These are phyloP conservation scores for Eciton burchellii DNA, from an alignment of 1,140 invertebrate species.

Conservation along the genomic window DNA sequence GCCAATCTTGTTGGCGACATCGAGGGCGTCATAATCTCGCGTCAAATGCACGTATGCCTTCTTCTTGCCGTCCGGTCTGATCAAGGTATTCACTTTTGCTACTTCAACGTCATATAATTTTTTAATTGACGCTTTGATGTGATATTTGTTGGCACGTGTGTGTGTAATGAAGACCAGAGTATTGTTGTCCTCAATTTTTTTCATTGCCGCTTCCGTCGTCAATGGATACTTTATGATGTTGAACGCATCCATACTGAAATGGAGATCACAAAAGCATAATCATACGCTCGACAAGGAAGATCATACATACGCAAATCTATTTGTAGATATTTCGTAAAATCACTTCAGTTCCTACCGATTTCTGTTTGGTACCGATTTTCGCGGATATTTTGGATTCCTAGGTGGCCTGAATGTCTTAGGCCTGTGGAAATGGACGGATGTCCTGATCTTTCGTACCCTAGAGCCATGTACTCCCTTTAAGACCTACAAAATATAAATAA, in stretches of 20 bases:
- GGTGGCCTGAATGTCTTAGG: slow-evolving; percentile 96
- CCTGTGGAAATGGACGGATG: slow-evolving; percentile 96
- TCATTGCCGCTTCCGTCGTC: slow-evolving; percentile 99
- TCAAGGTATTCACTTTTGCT: slow-evolving; percentile 98
- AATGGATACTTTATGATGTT: slow-evolving; percentile 99
- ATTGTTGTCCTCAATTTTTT: slow-evolving; percentile 99
- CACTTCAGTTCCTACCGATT: slow-evolving; percentile 89
- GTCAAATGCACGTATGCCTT: slow-evolving; percentile 99
- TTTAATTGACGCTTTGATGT: slow-evolving; percentile 97
- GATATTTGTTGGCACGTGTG: slow-evolving; percentile 98
- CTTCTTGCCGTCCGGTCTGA: slow-evolving; percentile 99
- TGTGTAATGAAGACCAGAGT: slow-evolving; percentile 99
- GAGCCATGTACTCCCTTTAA: slow-evolving; percentile 96
- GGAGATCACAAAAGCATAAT: neutral
- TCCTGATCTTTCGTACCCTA: slow-evolving; percentile 95
- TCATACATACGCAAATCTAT: neutral
- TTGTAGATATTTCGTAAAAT: neutral
- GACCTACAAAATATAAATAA: slow-evolving; percentile 87
- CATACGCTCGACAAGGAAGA: too few species aligned
- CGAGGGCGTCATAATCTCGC: slow-evolving; percentile 99
- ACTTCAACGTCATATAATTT: slow-evolving; percentile 99
- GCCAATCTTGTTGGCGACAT: slow-evolving; percentile 99
- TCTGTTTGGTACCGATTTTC: slow-evolving; percentile 96
- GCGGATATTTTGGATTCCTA: slow-evolving; percentile 97
- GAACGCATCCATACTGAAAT: slow-evolving; percentile 96